Conservation (phyloP, 2,113 vertebrate genomes). For the Himantopus leucocephalus region DNA sequence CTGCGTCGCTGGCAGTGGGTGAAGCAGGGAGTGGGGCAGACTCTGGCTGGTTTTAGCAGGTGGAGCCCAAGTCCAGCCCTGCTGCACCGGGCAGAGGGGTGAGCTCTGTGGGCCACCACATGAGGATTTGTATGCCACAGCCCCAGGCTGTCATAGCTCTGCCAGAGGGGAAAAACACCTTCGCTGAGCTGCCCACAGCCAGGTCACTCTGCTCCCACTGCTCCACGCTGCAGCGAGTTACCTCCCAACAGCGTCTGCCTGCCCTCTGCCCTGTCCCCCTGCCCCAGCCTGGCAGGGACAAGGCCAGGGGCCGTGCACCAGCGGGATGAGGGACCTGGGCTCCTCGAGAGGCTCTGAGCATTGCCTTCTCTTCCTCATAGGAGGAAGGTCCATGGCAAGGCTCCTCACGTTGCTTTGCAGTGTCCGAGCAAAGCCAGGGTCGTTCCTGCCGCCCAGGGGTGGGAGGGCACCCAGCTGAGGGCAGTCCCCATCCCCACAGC, state of each 20-base stretch:
- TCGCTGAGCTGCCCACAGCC: background rate
- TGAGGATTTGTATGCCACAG: background rate
- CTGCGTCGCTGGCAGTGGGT: too few relatives aligned
- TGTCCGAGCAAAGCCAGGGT: rapidly evolving
- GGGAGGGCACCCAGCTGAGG: background rate
- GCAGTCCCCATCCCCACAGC: background rate
- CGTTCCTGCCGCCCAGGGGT: rapidly evolving
- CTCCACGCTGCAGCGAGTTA: rapidly evolving
- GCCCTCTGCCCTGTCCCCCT: background rate
- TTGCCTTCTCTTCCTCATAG: background rate
- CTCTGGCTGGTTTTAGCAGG: background rate
- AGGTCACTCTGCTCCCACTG: background rate
- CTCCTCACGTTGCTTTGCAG: background rate
- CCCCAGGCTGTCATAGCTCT: background rate
- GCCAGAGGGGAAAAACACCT: background rate
- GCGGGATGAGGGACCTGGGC: rapidly evolving
- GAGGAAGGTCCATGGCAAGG: background rate
- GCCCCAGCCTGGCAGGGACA: background rate
- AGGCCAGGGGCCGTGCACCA: background rate
- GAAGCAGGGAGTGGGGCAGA: background rate
- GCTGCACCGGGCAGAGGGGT: rapidly evolving
- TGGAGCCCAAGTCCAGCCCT: background rate
- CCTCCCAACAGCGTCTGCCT: background rate
- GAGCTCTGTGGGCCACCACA: rapidly evolving
- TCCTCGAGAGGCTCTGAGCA: background rate